A percentile compares a stretch with the other conserved stretches of the same genome.
Conservation (phyloP, 2,113 vertebrate genomes). For the Amphiprion percula region DNA sequence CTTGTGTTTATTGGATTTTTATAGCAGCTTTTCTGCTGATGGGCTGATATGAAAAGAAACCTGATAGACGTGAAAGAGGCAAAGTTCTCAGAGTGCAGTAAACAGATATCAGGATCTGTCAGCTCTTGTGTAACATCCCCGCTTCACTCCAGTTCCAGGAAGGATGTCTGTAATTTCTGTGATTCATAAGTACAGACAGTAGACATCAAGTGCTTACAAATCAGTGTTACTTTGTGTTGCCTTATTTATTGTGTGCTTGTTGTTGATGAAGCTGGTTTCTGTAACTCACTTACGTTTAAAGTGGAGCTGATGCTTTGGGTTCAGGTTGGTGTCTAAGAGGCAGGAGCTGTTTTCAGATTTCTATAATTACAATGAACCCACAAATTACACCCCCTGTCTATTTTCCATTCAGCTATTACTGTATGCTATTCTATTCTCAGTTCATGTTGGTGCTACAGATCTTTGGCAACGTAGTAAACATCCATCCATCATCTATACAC, state of each 20-base stretch:
- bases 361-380: too few relatives aligned
- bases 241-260: not conserved
- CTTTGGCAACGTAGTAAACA: too few relatives aligned
- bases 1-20: slow-evolving; percentile 5
- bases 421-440: too few relatives aligned
- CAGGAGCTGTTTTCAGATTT: too few relatives aligned
- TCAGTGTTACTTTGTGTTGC: slow-evolving; percentile 9
- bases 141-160: slow-evolving; percentile 8
- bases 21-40: slow-evolving; percentile 20
- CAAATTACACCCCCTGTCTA: too few relatives aligned
- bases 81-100: slow-evolving; percentile 39
- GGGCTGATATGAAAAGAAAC: not conserved
- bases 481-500: too few relatives aligned
- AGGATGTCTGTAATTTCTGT: slow-evolving; percentile 1
- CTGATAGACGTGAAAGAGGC: slow-evolving; percentile 10
- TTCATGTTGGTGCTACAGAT: too few relatives aligned
- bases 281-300: not conserved
- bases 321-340: not conserved
- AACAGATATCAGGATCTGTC: slow-evolving; percentile 47
- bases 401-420: too few relatives aligned
- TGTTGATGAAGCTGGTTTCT: not conserved
- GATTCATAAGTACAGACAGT: not conserved
- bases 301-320: slow-evolving; percentile 7
- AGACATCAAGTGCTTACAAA: not conserved
- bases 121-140: slow-evolving; percentile 45